These are phyloP conservation scores for Eudyptes chrysolophus DNA, from an alignment of 2,113 vertebrate species.

Conservation along the genomic window DNA sequence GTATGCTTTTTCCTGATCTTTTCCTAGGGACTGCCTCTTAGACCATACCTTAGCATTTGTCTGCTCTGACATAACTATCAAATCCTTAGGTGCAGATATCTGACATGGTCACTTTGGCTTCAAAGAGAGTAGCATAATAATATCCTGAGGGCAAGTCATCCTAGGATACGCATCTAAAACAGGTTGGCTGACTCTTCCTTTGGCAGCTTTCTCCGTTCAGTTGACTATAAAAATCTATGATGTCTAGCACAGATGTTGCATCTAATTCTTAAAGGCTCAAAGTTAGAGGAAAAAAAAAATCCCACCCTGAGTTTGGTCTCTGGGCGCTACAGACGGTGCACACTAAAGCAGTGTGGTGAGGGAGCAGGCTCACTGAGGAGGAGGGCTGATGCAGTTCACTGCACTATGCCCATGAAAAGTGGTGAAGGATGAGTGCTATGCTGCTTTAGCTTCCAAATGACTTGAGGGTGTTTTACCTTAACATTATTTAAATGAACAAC, in stretches of 20 bases:
- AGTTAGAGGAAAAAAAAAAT: background rate
- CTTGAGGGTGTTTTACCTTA: background rate
- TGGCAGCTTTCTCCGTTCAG: background rate
- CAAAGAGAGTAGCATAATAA: background rate
- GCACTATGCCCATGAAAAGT: background rate
- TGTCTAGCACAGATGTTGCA: background rate
- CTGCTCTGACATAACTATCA: background rate
- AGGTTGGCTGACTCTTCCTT: background rate
- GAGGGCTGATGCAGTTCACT: background rate
- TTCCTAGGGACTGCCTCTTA: background rate
- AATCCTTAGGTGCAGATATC: background rate
- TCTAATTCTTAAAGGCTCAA: background rate
- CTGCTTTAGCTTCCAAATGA: background rate
- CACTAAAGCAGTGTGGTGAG: background rate
- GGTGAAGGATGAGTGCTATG: background rate
- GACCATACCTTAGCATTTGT: background rate
- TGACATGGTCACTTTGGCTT: background rate
- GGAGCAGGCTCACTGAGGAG: background rate
- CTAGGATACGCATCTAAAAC: background rate
- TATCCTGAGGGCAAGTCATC: background rate
- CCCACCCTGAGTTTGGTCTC: background rate
- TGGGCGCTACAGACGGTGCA: fast-evolving
- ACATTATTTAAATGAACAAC: background rate
- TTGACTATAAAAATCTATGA: background rate
- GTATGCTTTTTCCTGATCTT: background rate